Conservation (phyloP, 2,113 vertebrate species). For the Rhodinocichla rosea region DNA sequence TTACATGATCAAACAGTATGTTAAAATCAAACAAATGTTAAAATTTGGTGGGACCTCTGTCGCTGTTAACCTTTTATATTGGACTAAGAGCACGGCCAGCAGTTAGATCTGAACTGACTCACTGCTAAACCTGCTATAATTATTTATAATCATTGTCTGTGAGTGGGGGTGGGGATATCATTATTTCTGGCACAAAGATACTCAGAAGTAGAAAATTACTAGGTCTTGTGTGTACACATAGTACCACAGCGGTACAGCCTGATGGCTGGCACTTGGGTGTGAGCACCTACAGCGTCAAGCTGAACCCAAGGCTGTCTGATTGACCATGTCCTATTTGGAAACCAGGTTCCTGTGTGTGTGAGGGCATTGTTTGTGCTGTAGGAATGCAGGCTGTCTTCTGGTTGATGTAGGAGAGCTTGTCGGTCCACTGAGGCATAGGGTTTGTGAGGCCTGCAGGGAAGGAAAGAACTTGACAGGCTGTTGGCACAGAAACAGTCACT, state of each 20-base stretch:
- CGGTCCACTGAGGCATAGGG: neutral
- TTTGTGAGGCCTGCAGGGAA: neutral
- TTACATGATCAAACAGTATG: neutral
- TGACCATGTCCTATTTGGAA: neutral
- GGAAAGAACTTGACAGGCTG: neutral
- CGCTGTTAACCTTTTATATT: neutral
- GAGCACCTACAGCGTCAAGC: neutral
- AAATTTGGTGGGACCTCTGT: neutral
- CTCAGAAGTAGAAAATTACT: neutral
- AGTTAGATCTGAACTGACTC: neutral
- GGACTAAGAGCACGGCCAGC: neutral
- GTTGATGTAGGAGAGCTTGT: neutral
- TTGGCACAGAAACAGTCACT: neutral
- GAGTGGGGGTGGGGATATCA: neutral
- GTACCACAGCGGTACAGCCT: neutral
- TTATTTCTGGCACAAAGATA: neutral
- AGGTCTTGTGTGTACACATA: neutral
- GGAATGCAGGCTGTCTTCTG: neutral
- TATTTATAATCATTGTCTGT: neutral
- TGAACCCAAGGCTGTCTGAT: neutral
- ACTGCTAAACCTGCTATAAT: neutral
- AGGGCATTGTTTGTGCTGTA: neutral
- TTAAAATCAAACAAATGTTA: neutral
- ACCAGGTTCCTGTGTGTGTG: neutral
- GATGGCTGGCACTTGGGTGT: neutral